A percentile compares a stretch with the other conserved stretches of the same genome.
Conservation (phyloP, 2,113 vertebrate species). For the Oceanodroma tethys region DNA sequence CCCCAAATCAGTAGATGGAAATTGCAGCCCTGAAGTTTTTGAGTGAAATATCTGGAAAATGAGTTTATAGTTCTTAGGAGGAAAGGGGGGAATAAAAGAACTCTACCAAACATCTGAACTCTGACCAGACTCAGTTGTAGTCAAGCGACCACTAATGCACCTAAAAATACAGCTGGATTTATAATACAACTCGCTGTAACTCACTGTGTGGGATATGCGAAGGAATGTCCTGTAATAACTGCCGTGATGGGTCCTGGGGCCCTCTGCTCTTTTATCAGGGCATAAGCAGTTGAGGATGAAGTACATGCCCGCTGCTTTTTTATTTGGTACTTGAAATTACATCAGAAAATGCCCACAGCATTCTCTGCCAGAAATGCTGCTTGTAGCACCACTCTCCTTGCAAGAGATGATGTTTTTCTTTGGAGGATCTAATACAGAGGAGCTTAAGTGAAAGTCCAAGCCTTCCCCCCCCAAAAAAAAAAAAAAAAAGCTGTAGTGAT, state of each 20-base stretch:
- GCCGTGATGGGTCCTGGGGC: constrained; percentile 44
- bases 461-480: neutral
- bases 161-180: constrained; percentile 61
- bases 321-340: neutral
- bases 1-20: neutral
- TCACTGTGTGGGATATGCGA: constrained; percentile 38
- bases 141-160: constrained; percentile 32
- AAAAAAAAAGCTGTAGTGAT: neutral
- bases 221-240: constrained; percentile 65
- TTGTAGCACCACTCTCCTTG: neutral
- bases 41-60: neutral
- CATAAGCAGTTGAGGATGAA: neutral
- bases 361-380: neutral
- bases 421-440: neutral
- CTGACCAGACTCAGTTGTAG: neutral
- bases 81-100: neutral
- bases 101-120: neutral
- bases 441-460: neutral
- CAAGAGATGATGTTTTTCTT: neutral
- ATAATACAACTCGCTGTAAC: constrained; percentile 10
- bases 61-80: neutral
- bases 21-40: neutral
- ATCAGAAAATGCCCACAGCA: neutral
- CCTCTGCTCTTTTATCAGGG: constrained; percentile 38
- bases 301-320: neutral